These are phyloP conservation scores for Apis florea DNA, from an alignment of 1,140 invertebrate genomes.

Conservation along the genomic window DNA sequence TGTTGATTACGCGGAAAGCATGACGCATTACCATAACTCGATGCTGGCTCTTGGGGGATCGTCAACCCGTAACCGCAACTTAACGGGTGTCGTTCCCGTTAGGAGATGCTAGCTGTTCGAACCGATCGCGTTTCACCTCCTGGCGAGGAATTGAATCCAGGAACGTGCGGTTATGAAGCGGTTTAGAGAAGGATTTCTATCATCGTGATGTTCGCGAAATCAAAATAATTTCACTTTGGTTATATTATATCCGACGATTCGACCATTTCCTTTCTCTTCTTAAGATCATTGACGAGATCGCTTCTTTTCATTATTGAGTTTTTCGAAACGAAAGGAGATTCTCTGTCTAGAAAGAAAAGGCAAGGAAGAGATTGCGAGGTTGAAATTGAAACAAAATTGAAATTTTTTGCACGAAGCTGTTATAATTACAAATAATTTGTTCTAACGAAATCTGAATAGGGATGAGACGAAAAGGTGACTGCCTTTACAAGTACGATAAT, in stretches of 20 bases:
- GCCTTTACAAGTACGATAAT: neutral
- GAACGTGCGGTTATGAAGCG: neutral
- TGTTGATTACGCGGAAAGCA: constrained; percentile 19
- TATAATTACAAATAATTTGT: constrained; percentile 5
- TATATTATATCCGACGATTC: too few relatives aligned
- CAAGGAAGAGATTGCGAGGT: too few relatives aligned
- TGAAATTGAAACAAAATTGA: too few relatives aligned
- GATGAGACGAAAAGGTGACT: neutral
- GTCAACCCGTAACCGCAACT: constrained; percentile 33
- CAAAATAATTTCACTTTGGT: too few relatives aligned
- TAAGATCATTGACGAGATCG: too few relatives aligned
- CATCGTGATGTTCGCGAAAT: neutral
- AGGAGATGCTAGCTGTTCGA: neutral
- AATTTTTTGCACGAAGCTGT: neutral
- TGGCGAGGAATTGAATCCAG: neutral
- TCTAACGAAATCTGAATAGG: neutral
- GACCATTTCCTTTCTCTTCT: too few relatives aligned
- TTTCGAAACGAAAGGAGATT: too few relatives aligned
- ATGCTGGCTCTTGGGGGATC: neutral
- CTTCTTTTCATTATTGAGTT: too few relatives aligned
- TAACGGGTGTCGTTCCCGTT: constrained; percentile 40
- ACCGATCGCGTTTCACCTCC: neutral
- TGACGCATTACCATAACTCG: constrained; percentile 38
- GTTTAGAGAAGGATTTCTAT: neutral
- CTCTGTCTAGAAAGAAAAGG: too few relatives aligned